Evolutionary conservation across 2,797 vertebrate species (phyloP).

Genomic region (Rhinoraja longicauda): DNA sequence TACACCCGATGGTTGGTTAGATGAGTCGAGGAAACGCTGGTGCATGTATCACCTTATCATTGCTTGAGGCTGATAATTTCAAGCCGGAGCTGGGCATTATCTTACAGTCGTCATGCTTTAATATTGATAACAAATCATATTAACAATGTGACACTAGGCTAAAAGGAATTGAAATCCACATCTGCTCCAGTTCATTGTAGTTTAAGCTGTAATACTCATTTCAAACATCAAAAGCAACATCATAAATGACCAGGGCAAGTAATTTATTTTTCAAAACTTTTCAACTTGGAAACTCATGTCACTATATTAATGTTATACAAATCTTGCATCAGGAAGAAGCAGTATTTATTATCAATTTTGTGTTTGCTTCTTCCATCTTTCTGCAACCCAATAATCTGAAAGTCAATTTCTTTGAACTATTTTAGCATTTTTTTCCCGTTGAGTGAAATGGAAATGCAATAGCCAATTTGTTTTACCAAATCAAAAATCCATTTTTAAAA

Average conservation of each 20-base stretch:
- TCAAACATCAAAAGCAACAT: background rate
- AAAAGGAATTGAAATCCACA: background rate
- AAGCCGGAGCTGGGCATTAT: background rate
- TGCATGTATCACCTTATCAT: background rate
- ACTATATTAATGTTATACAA: slow-evolving; percentile 42
- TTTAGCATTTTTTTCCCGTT: slow-evolving; percentile 51
- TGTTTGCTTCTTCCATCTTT: slow-evolving; percentile 51
- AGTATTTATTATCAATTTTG: slow-evolving; percentile 58
- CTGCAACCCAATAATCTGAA: slow-evolving; percentile 46
- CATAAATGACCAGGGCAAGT: background rate
- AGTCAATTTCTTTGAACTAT: slow-evolving; percentile 43
- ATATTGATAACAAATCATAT: background rate
- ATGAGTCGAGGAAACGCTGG: background rate
- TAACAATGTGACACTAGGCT: background rate
- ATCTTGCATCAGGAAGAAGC: slow-evolving; percentile 58
- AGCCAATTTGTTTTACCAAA: slow-evolving; percentile 65
- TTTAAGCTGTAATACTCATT: too few relatives aligned
- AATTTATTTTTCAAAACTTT: background rate
- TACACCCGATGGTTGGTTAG: background rate
- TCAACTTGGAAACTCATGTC: background rate
- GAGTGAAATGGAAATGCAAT: slow-evolving; percentile 59
- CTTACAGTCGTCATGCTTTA: background rate
- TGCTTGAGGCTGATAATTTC: slow-evolving; percentile 20
- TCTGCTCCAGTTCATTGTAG: background rate
- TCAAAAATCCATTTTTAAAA: slow-evolving; percentile 56